Base-by-base conservation (phyloP, 2,888 invertebrate genomes). In the Tiliacea aurago region DNA sequence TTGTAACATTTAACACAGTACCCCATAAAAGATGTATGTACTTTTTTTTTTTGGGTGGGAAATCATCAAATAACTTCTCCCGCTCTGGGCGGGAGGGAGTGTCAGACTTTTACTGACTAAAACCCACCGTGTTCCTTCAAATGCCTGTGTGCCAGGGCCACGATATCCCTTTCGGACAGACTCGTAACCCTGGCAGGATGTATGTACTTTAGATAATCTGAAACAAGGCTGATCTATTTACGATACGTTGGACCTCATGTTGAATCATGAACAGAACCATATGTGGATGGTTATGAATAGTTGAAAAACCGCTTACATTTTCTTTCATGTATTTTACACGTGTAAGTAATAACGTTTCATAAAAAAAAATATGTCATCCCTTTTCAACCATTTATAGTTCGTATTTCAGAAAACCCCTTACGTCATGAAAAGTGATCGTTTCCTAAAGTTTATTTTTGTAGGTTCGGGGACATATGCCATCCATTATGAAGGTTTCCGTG, bases 401-500 rank as follows among this genome's bases (percentile, higher is more conserved):
- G 63, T 84, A 76, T 83, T 85, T 71, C 62, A 69, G 62, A 74
- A 83, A 84, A 85, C 76, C 84, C 81, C 84, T 76, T 65, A 80
- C 80, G 78, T 73, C 84, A 59, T 62, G 73, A 71, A 76, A 78
- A 67, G 64, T 67, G 61, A 74, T 72, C 73, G 70, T 82, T 78
- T 70, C 70, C 56, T 33, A 70, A 75, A 77, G 58, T 58, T 65
- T 83, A 81, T 76, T 85, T 83, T 77, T 73, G 67, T 62, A 77
- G 67, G 43, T 49, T 51, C 53, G 58, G 65, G 66, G 56, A 70
- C 64, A 58, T 37, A 43, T 58, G 62, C 71, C 64, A 63, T 68
- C 67, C 47, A 37, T 81, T 77, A 79, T 73, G 49, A 68, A 63
- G 58, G 61, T 33, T 73, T 61, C 72, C 58, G 15, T 70, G 76